phyloP scores from a whole-genome alignment of 2,113 vertebrate genomes.

The Cheirogaleus medius region DNA sequence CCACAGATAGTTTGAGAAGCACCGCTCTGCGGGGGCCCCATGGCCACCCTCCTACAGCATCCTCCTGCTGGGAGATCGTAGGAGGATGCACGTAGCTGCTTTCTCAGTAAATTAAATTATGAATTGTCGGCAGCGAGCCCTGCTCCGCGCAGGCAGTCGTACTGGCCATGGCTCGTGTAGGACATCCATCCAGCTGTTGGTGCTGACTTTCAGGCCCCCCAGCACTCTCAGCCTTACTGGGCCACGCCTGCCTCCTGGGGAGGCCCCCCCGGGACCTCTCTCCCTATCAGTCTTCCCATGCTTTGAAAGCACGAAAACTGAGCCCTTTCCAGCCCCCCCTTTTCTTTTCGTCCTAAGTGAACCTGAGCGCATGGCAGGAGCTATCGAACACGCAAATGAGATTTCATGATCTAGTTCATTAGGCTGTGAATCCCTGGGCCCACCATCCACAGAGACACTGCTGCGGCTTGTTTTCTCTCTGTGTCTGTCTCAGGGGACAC shows the following conservation, averaged over 20 bases:
- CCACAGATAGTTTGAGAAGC: background rate
- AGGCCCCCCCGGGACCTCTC: background rate
- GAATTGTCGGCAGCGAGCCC: background rate
- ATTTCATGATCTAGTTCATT: slow-evolving; percentile 72
- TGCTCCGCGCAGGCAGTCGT: fast-evolving
- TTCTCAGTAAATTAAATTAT: slow-evolving; percentile 39
- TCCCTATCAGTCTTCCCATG: slow-evolving; percentile 4
- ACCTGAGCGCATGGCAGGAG: slow-evolving; percentile 38
- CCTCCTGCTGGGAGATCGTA: background rate
- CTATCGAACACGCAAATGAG: slow-evolving; percentile 64
- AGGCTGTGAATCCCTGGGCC: slow-evolving; percentile 58
- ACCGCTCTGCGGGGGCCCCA: background rate
- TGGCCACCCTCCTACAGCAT: background rate
- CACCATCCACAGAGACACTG: background rate
- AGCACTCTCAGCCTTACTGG: background rate
- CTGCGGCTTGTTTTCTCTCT: background rate
- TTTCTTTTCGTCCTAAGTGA: slow-evolving; percentile 59
- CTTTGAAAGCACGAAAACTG: background rate
- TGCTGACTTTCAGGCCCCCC: background rate
- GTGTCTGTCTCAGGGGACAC: slow-evolving; percentile 15
- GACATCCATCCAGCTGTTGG: background rate
- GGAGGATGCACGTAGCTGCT: background rate
- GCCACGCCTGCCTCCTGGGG: background rate
- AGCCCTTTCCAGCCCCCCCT: background rate
- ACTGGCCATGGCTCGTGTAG: background rate